These are phyloP conservation scores for Tetrapedia diversipes DNA, from an alignment of 2,888 invertebrate genomes.

Conservation along the genomic window DNA sequence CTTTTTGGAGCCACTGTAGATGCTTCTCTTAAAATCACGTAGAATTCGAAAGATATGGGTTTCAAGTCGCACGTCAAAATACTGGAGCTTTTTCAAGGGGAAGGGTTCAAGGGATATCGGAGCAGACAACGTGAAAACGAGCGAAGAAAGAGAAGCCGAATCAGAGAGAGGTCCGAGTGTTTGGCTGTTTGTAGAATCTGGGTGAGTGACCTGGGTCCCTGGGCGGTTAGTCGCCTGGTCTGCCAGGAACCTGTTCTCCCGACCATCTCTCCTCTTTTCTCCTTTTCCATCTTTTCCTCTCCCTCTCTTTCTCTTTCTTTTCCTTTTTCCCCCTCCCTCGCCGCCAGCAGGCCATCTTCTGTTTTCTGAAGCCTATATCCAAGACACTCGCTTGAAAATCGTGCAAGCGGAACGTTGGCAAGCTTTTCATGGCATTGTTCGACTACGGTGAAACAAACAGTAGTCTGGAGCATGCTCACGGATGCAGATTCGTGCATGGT, in stretches of 20 bases:
- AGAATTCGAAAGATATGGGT: neutral
- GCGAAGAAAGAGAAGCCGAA: constrained; percentile 38
- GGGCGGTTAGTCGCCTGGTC: constrained; percentile 70
- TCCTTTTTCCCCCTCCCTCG: neutral
- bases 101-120: neutral
- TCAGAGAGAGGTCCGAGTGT: constrained; percentile 64
- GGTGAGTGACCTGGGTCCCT: constrained; percentile 80
- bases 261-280: constrained; percentile 65
- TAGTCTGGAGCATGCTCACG: constrained; percentile 7
- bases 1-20: too few relatives aligned
- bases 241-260: constrained; percentile 79
- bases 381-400: constrained; percentile 38
- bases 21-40: neutral
- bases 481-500: constrained; percentile 32
- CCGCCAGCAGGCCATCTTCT: constrained; percentile 37
- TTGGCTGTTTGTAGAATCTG: constrained; percentile 80
- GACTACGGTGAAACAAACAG: constrained; percentile 29
- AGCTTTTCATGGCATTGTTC: constrained; percentile 52
- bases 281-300: constrained; percentile 9
- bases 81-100: constrained; percentile 25
- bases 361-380: constrained; percentile 14
- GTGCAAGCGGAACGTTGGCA: constrained; percentile 29
- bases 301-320: constrained; percentile 26
- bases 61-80: constrained; percentile 55
- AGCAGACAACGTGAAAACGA: constrained; percentile 24